Percentiles rank a stretch among this genome's conserved stretches.
Evolutionary conservation across 1,140 invertebrate species (phyloP).

Genomic region (Formica exsecta): DNA sequence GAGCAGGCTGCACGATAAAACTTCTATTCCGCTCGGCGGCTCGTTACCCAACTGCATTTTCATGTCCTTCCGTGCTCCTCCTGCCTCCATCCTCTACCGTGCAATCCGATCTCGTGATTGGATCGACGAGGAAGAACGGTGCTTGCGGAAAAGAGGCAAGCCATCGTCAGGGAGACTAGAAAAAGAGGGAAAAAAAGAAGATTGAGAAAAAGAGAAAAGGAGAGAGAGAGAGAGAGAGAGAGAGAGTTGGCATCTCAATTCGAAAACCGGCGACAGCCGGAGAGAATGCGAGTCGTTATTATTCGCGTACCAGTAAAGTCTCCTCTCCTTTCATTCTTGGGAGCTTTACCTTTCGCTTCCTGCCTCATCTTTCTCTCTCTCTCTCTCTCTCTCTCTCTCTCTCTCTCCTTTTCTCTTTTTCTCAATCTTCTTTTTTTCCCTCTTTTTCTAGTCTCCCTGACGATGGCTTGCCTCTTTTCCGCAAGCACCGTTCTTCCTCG

Average conservation of each 20-base stretch:
- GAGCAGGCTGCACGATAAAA: constrained; percentile 63
- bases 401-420: constrained; percentile 1
- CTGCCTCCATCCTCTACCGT: background rate
- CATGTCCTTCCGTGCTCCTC: constrained; percentile 28
- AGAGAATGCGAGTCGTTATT: constrained; percentile 77
- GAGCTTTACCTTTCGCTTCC: constrained; percentile 62
- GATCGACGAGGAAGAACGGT: constrained; percentile 56
- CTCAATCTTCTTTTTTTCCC: constrained; percentile 22
- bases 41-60: constrained; percentile 65
- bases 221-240: background rate
- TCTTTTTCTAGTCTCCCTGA: background rate
- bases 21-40: constrained; percentile 59
- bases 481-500: constrained; percentile 48
- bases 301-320: constrained; percentile 74
- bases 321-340: constrained; percentile 58
- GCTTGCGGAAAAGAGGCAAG: constrained; percentile 46
- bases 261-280: constrained; percentile 67
- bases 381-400: background rate
- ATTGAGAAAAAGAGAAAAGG: constrained; percentile 17
- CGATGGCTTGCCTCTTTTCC: constrained; percentile 35
- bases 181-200: constrained; percentile 19
- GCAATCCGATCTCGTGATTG: constrained; percentile 65
- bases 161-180: background rate
- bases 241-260: constrained; percentile 65
- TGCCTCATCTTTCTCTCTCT: background rate